Evolutionary conservation across 2,113 vertebrate species (phyloP), one percentile per base, ranked within the genome.

Genomic region (Silurus asotus): DNA sequence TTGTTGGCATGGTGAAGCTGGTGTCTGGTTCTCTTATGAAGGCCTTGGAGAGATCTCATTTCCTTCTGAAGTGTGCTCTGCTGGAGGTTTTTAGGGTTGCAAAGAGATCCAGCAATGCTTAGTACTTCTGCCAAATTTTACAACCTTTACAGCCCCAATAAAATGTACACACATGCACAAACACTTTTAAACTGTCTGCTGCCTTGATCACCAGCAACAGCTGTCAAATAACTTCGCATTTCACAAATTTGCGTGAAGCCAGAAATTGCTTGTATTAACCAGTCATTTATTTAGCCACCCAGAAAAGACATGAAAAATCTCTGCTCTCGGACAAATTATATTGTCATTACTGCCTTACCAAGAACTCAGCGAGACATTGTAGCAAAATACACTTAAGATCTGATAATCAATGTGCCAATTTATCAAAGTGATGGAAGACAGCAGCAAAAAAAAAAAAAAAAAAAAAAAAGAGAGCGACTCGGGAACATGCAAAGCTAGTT

Each of bases 61-160:
- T 88, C 87, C 85, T 84, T 83, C 83, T 74, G 84, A 87, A 90
- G 82, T 65, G 45, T n/a, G 72, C 58, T 82, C 78, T 77, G 88
- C 70, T 83, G 86, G 72, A 88, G 80, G 82, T 59, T 72, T 37
- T 70, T 19, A n/a, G 61, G 78, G 75, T 64, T 69, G 62, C 75
- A 20, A 17, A 58, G 56, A 10, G 69, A 72, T 75, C 82, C 17
- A 69, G 86, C 59, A 55, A 83, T 75, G 69, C 65, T 62, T 49
- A 37, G 81, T 76, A 81, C 69, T 25, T 74, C 65, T 80, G 84
- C 84, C 86, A 89, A 86, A 28, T 61, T 56, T 56, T 25, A 37
- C 45, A 62, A 86, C 74, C 53, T 56, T 62, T 48, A 37, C 70
- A 72, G 62, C 69, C 79, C 51, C 79, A 81, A 74, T 85, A 86